phyloP scores from a whole-genome alignment of 2,113 vertebrate genomes.

The Cryptotis parvus region DNA sequence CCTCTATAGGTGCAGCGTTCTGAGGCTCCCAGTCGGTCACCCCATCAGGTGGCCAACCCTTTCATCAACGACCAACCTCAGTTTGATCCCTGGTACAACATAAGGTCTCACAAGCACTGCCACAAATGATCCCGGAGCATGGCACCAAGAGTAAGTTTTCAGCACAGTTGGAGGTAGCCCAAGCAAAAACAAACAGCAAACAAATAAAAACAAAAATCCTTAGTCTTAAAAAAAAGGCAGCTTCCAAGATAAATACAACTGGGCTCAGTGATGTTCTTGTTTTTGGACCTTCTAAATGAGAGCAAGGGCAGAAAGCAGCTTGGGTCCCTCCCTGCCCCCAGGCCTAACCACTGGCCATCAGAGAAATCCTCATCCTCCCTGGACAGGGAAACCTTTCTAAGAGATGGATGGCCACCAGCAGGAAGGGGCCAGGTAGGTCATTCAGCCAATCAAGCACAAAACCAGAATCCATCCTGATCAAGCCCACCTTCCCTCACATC shows the following conservation, averaged over 20 bases:
- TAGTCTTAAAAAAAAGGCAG: background rate
- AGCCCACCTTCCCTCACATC: background rate
- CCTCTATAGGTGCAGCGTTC: too few species aligned
- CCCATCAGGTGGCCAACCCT: too few species aligned
- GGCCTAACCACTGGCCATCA: background rate
- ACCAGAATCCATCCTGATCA: background rate
- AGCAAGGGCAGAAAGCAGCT: background rate
- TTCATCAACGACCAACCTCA: fast-evolving
- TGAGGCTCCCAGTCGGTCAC: too few species aligned
- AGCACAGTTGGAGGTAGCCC: background rate
- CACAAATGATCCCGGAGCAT: too few species aligned
- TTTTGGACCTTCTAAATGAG: background rate
- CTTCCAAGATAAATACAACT: background rate
- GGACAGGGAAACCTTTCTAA: background rate
- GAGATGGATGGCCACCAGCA: fast-evolving
- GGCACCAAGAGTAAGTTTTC: too few species aligned
- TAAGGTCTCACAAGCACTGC: too few species aligned
- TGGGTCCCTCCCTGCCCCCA: background rate
- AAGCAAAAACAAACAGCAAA: background rate
- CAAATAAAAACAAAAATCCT: background rate
- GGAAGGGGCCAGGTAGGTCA: background rate
- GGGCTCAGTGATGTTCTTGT: fast-evolving
- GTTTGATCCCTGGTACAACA: too few species aligned
- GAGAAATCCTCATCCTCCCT: background rate
- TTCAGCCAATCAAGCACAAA: background rate